Evolutionary conservation across 2,797 vertebrate genomes (phyloP), one percentile per base, ranked within the genome.

Genomic region (Crenichthys baileyi): DNA sequence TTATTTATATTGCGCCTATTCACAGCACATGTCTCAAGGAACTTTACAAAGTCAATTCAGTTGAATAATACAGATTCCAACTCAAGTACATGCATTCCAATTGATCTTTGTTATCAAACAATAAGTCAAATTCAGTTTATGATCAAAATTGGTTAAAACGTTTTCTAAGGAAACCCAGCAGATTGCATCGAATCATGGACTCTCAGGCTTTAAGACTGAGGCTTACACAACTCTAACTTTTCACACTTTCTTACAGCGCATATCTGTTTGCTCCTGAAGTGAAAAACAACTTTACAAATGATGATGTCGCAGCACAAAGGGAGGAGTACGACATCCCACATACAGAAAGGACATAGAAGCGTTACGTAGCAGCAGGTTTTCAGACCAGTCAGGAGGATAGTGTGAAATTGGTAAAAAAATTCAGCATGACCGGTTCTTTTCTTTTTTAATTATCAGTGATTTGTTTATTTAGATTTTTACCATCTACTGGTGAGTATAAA

Each of bases 201-300:
- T 36, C 36, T 36, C 4, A 36, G 36, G 36, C 12, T 2, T 55
- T 41, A 56, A 46, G 39, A 56, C 13, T 60, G n/a, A 60, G 55
- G 39, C 53, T 6, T 44, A 44, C 15, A 18, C 53, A 58, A 56
- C 56, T 60, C 24, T 8, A 3, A n/a, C 13, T 51, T 75, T 51
- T 16, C 60, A 75, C 5, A 20, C 36, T n/a, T 9, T 15, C 53
- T 74, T 11, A 74, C 16, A 61, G 55, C 13, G n/a, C 73, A 74
- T 61, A 48, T 74, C 4, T 6, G 11, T 46, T 61, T 61, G 44
- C 15, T 58, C 24, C n/a, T 16, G 36, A 41, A 74, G n/a, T 74
- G 56, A 74, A 48, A 74, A 74, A 61, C 55, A 73, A 56, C 72
- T 56, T 73, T 7, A 56, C 51, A 73, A 29, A 18, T 61, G 39